Percentiles rank a stretch among this genome's conserved stretches.
These are phyloP conservation scores for Austrofundulus limnaeus DNA, from an alignment of 2,113 vertebrate genomes.

Conservation along the genomic window DNA sequence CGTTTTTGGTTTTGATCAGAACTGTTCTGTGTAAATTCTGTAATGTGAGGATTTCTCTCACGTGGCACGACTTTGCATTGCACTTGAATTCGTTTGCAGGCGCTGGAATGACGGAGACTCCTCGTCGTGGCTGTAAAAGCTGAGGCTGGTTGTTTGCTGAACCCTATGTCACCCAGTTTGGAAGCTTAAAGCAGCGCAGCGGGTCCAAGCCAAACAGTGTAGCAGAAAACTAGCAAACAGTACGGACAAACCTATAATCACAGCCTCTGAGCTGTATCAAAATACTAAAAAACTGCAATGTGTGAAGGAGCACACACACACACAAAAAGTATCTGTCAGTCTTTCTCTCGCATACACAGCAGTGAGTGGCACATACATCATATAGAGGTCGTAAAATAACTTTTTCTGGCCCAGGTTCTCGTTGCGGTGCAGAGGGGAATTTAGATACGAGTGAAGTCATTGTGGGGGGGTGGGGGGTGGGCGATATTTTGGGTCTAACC, in stretches of 20 bases:
- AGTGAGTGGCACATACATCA: slow-evolving; percentile 33
- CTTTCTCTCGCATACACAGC: slow-evolving; percentile 10
- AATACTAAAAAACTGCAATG: slow-evolving; percentile 32
- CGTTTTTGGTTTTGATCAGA: too few species aligned
- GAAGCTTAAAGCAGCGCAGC: slow-evolving; percentile 59
- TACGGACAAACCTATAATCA: slow-evolving; percentile 61
- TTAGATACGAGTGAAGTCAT: slow-evolving; percentile 66
- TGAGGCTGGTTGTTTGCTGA: slow-evolving; percentile 68
- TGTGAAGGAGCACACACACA: slow-evolving; percentile 25
- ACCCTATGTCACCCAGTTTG: slow-evolving; percentile 59
- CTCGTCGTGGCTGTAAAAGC: too few species aligned
- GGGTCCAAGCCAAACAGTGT: slow-evolving; percentile 63
- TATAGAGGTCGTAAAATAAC: slow-evolving; percentile 32
- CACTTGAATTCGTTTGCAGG: too few species aligned
- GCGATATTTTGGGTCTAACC: slow-evolving; percentile 68
- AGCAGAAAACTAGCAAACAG: slow-evolving; percentile 51
- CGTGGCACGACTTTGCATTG: too few species aligned
- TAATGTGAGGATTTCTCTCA: too few species aligned
- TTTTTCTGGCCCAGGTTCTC: slow-evolving; percentile 23
- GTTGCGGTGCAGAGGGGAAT: slow-evolving; percentile 43
- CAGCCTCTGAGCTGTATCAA: slow-evolving; percentile 42
- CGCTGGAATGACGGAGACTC: too few species aligned
- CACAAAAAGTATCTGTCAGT: slow-evolving; percentile 2
- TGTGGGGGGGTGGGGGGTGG: slow-evolving; percentile 45
- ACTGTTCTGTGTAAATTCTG: too few species aligned